These are phyloP conservation scores for Drosophila kanapiae DNA, from an alignment of 1,140 invertebrate species.

Conservation along the genomic window DNA sequence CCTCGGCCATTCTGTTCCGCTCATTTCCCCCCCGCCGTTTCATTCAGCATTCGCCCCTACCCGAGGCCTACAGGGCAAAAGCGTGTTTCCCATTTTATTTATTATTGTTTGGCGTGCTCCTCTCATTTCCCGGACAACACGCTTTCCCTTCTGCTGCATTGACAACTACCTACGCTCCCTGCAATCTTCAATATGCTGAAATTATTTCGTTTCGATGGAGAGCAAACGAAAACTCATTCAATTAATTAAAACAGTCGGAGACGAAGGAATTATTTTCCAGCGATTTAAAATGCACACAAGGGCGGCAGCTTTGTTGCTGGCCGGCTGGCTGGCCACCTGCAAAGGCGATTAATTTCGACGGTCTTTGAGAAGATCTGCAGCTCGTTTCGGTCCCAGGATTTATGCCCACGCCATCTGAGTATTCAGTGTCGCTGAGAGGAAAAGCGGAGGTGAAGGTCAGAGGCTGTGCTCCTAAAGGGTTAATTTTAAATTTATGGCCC, in stretches of 20 bases:
- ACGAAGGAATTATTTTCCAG: conserved; percentile 29
- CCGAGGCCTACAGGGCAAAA: conserved; percentile 25
- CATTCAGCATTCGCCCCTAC: conserved; percentile 14
- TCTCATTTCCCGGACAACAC: conserved; percentile 1
- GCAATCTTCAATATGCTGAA: conserved; percentile 59
- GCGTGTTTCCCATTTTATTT: conserved; percentile 68
- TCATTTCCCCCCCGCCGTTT: conserved; percentile 9
- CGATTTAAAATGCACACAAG: conserved; percentile 42
- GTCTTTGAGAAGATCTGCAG: conserved; percentile 20
- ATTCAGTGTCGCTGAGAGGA: background rate
- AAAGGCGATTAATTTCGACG: conserved; percentile 46
- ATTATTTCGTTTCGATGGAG: conserved; percentile 48
- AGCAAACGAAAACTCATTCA: conserved; percentile 39
- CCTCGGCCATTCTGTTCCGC: conserved; percentile 9
- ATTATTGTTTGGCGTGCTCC: conserved; percentile 58
- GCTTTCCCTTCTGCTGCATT: conserved; percentile 23
- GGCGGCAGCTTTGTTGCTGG: background rate
- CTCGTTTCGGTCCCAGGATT: conserved; percentile 9
- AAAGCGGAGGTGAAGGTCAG: conserved; percentile 62
- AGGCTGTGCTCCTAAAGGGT: conserved; percentile 73
- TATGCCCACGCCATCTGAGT: conserved; percentile 13
- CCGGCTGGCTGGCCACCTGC: conserved; percentile 19
- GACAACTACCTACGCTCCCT: conserved; percentile 39
- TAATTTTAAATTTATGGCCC: conserved; percentile 83
- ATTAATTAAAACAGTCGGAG: conserved; percentile 50